A percentile compares a stretch with the other conserved stretches of the same genome.
Conservation (phyloP, 2,113 vertebrate species). For the Gavialis gangeticus region DNA sequence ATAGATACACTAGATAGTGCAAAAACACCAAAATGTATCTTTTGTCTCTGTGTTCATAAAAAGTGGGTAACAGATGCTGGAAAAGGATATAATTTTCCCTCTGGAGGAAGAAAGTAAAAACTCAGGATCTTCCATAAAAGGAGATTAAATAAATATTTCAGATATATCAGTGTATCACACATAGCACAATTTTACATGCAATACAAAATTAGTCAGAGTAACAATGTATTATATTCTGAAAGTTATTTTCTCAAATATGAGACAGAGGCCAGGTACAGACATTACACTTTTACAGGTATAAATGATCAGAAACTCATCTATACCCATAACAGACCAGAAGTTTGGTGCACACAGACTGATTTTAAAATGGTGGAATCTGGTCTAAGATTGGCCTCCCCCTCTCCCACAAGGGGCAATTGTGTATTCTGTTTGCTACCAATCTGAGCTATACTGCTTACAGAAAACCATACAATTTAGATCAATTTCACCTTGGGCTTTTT, state of each 20-base stretch:
- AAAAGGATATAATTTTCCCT: neutral
- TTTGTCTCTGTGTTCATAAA: neutral
- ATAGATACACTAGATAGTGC: neutral
- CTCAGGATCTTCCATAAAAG: neutral
- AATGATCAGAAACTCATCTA: no score
- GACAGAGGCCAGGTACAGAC: neutral
- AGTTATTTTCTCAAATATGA: neutral
- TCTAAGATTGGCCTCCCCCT: no score
- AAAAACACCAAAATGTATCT: neutral
- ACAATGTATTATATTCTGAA: neutral
- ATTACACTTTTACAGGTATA: no score
- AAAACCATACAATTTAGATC: no score
- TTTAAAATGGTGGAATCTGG: no score
- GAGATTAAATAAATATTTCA: neutral
- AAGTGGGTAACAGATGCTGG: neutral
- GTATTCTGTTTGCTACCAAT: no score
- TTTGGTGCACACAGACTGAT: no score
- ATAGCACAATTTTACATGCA: neutral
- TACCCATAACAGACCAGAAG: no score
- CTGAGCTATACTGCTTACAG: no score
- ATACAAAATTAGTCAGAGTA: neutral
- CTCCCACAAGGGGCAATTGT: no score
- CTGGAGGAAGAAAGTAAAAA: neutral
- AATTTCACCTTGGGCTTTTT: no score
- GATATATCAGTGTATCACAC: neutral